Evolutionary conservation across 2,113 vertebrate species (phyloP).

Genomic region (Periophthalmus modestus): DNA sequence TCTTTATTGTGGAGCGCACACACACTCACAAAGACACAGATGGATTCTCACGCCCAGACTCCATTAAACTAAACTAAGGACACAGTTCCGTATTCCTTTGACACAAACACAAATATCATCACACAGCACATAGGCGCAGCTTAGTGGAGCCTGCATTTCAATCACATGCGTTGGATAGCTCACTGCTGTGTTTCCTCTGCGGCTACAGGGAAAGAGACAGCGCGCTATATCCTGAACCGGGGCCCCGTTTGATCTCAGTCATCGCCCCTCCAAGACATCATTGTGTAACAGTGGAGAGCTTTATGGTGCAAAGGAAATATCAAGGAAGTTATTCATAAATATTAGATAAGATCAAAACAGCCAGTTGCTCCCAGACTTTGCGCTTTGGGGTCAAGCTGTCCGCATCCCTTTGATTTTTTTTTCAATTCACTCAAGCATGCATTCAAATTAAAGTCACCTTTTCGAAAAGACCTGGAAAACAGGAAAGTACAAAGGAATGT

Average conservation of each 20-base stretch:
- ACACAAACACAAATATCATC: slow-evolving; percentile 72
- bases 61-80: slow-evolving; percentile 30
- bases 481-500: slow-evolving; percentile 13
- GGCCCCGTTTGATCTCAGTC: slow-evolving; percentile 70
- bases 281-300: slow-evolving; percentile 69
- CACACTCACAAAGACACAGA: slow-evolving; percentile 10
- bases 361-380: slow-evolving; percentile 66
- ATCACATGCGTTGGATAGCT: slow-evolving; percentile 66
- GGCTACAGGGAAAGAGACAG: slow-evolving; percentile 48
- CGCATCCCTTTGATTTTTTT: slow-evolving; percentile 59
- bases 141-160: slow-evolving; percentile 70
- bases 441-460: slow-evolving; percentile 32
- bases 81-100: slow-evolving; percentile 52
- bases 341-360: slow-evolving; percentile 79
- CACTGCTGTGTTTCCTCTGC: slow-evolving; percentile 61
- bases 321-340: slow-evolving; percentile 80
- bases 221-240: slow-evolving; percentile 58
- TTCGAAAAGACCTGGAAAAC: slow-evolving; percentile 18
- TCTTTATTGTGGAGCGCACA: slow-evolving; percentile 18
- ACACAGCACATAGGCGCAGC: slow-evolving; percentile 48
- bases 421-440: slow-evolving; percentile 37
- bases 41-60: slow-evolving; percentile 25
- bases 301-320: slow-evolving; percentile 70
- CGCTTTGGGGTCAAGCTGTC: slow-evolving; percentile 71
- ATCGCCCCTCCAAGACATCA: slow-evolving; percentile 74